Conservation (phyloP, 2,113 vertebrate species). For the Pseudopodoces humilis region DNA sequence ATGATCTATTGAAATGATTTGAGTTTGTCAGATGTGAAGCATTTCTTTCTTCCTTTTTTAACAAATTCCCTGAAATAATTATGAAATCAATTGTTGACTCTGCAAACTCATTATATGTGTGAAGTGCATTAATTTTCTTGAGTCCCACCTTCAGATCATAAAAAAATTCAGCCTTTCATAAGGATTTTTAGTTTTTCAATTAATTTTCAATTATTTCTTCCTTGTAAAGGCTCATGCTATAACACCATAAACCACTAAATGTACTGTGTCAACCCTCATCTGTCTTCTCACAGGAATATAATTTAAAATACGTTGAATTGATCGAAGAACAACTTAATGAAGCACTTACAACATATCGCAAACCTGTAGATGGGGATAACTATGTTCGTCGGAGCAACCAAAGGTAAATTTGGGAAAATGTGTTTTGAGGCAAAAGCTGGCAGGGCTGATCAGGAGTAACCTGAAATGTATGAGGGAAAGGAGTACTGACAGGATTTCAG, state of each 20-base stretch:
- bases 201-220: not conserved
- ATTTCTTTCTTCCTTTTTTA: not conserved
- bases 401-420: slow-evolving; percentile 75
- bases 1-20: not conserved
- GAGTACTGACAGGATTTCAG: not conserved
- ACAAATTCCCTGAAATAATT: not conserved
- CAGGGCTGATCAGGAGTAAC: not conserved
- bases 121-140: not conserved
- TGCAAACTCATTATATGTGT: not conserved
- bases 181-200: not conserved
- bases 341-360: slow-evolving; percentile 96
- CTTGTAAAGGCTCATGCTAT: not conserved
- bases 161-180: not conserved
- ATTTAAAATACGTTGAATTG: slow-evolving; percentile 95
- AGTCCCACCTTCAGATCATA: not conserved
- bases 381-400: slow-evolving; percentile 98
- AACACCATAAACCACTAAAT: not conserved
- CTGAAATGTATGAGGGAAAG: not conserved
- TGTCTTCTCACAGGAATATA: slow-evolving; percentile 82
- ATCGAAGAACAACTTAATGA: slow-evolving; percentile 98
- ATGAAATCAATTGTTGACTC: not conserved
- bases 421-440: rapidly evolving
- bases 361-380: slow-evolving; percentile 97
- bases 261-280: not conserved
- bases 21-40: not conserved